Percentiles rank a stretch among this genome's conserved stretches.
Evolutionary conservation across 2,888 invertebrate species (phyloP).

Genomic region (Idaea biselata): DNA sequence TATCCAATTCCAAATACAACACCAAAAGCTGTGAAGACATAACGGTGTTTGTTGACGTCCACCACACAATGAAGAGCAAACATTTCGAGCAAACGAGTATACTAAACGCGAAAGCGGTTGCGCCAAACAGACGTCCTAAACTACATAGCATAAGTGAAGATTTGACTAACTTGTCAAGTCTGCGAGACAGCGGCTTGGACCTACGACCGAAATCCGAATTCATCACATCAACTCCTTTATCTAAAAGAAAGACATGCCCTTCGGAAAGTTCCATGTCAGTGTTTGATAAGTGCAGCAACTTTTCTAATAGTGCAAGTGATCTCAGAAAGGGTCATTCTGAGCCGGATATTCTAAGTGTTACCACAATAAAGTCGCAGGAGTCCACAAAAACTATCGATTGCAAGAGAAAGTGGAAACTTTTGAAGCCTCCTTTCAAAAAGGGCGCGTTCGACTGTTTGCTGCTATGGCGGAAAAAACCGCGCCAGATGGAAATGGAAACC

Average conservation of each 20-base stretch:
- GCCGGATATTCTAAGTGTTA: slow-evolving; percentile 61
- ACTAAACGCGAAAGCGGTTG: slow-evolving; percentile 55
- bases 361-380: slow-evolving; percentile 44
- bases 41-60: slow-evolving; percentile 63
- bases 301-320: slow-evolving; percentile 50
- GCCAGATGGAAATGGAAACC: slow-evolving; percentile 38
- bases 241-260: slow-evolving; percentile 60
- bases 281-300: slow-evolving; percentile 63
- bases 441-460: slow-evolving; percentile 69
- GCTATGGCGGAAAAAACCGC: slow-evolving; percentile 67
- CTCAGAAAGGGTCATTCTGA: slow-evolving; percentile 66
- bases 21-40: slow-evolving; percentile 71
- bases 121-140: slow-evolving; percentile 39
- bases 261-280: slow-evolving; percentile 56
- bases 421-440: slow-evolving; percentile 65
- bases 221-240: slow-evolving; percentile 65
- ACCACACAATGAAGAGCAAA: slow-evolving; percentile 59
- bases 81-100: slow-evolving; percentile 70
- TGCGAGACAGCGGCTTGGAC: slow-evolving; percentile 61
- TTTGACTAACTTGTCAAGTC: slow-evolving; percentile 42
- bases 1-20: slow-evolving; percentile 60
- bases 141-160: slow-evolving; percentile 65
- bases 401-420: slow-evolving; percentile 63
- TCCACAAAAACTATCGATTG: slow-evolving; percentile 55
- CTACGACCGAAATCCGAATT: slow-evolving; percentile 51